Evolutionary conservation across 2,113 vertebrate species (phyloP), one percentile per base, ranked within the genome.

Genomic region (Eclectus roratus): DNA sequence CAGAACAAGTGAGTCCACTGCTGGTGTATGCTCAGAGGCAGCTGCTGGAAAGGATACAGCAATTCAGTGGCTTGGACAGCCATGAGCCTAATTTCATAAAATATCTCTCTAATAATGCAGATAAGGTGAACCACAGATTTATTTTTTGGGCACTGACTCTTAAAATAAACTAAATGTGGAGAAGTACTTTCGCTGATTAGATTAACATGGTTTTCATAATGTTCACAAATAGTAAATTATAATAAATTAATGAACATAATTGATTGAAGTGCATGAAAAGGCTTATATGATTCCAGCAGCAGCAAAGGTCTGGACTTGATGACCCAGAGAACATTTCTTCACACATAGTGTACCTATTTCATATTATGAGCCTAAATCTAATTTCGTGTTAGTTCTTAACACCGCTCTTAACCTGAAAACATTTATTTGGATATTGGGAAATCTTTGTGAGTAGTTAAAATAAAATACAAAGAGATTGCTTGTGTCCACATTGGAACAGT

Each of bases 1-100:
- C 98, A 63, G 98, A 98, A 78, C 98, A 98, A 77, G 93, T 99
- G 85, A 98, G 97, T 35, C 99, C 99, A 0, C 79, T 99, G 31
- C 88, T 99, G 76, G 97, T 99, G 17, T 98, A 98, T 3, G 99
- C 99, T 55, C 99, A 99, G 97, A 98, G 98, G 89, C 98, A 97
- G 89, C 97, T 99, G 28, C 92, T 98, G 69, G 95, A 98, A 91
- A 98, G 98, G 93, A 98, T 99, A 33, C 39, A 82, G 35, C 82
- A 86, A 14, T 95, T 95, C 39, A 83, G 92, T 35, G 98, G 97
- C 11, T 97, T 98, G 19, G 74, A 91, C 28, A 92, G 96, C 29
- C 95, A 97, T 49, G 97, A 98, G 41, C 97, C 98, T 44, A 97
- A 97, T 92, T 98, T 98, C 70, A 92, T 89, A 44, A 97, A 97